These are phyloP conservation scores for Quiscalus mexicanus DNA, from an alignment of 2,113 vertebrate genomes.

Conservation along the genomic window DNA sequence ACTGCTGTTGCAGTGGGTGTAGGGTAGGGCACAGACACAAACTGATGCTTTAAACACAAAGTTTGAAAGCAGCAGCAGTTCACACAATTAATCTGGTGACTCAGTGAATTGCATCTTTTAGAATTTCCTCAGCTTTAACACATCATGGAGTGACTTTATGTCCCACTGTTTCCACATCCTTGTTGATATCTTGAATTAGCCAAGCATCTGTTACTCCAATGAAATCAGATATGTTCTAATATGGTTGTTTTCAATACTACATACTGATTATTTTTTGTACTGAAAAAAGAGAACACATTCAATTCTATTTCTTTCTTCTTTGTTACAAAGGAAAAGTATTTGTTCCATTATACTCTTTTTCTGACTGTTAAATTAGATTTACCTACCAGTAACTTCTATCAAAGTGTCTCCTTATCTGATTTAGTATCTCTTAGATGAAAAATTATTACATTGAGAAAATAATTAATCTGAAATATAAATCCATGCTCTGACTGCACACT, in stretches of 20 bases:
- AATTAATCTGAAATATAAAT: neutral
- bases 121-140: conserved; percentile 51
- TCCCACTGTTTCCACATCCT: conserved; percentile 67
- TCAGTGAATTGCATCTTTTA: conserved; percentile 52
- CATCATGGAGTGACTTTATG: conserved; percentile 61
- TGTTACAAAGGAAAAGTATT: neutral
- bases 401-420: neutral
- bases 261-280: conserved; percentile 29
- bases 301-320: neutral
- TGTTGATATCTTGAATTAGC: conserved; percentile 70
- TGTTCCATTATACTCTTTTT: neutral
- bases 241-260: conserved; percentile 21
- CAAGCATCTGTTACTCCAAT: conserved; percentile 63
- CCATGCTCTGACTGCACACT: neutral
- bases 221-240: conserved; percentile 64
- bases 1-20: neutral
- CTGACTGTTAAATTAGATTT: neutral
- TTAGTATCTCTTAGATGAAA: neutral
- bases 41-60: conserved; percentile 45
- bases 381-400: neutral
- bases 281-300: neutral
- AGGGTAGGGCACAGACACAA: neutral
- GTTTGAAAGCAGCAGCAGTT: conserved; percentile 54
- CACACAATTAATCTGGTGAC: conserved; percentile 52
- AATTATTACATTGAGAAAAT: neutral